Conservation (phyloP, 2,113 vertebrate species). For the Marcusenius ussheri region DNA sequence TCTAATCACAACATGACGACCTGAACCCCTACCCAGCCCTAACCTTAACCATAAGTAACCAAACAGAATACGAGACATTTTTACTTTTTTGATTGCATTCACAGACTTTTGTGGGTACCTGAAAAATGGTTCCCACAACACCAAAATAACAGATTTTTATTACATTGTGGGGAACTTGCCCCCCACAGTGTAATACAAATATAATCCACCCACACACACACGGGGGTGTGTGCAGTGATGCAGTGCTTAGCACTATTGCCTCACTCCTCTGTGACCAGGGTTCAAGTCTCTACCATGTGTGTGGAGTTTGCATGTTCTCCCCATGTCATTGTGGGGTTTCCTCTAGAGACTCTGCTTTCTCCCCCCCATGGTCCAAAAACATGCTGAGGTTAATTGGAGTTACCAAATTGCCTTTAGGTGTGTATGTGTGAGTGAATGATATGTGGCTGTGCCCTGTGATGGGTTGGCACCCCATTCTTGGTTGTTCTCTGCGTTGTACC, state of each 20-base stretch:
- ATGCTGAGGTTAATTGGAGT: not conserved
- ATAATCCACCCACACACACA: not conserved
- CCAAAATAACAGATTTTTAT: no score
- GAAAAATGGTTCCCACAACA: no score
- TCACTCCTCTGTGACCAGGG: not conserved
- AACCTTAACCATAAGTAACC: no score
- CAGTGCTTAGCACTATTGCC: not conserved
- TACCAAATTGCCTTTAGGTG: not conserved
- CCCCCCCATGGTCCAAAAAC: not conserved
- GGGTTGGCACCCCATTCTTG: not conserved
- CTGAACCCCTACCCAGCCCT: no score
- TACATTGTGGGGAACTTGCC: no score
- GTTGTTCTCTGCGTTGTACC: not conserved
- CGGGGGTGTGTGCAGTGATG: not conserved
- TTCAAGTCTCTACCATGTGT: not conserved
- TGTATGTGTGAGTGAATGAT: not conserved
- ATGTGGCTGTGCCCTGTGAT: not conserved
- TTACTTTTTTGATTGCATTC: no score
- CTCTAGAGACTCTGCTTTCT: not conserved
- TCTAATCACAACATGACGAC: not conserved
- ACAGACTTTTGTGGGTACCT: no score
- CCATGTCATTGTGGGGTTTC: not conserved
- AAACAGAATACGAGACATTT: no score
- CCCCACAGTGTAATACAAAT: no score
- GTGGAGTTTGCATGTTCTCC: not conserved